A percentile compares a stretch with the other conserved stretches of the same genome.
Evolutionary conservation across 2,797 vertebrate species (phyloP).

Genomic region (Uromys caudimaculatus): DNA sequence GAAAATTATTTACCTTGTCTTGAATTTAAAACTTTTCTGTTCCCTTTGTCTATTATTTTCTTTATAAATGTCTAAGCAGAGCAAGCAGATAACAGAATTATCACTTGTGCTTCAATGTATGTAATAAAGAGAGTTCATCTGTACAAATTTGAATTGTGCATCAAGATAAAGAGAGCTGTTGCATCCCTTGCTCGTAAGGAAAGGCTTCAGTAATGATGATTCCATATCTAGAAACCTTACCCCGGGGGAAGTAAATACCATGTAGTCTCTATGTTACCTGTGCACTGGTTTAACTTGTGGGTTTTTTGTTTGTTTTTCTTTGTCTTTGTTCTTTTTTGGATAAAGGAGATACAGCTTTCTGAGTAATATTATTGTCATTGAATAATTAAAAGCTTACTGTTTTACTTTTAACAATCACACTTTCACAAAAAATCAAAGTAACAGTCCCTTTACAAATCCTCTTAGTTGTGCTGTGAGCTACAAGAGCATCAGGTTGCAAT

Average conservation of each 20-base stretch:
- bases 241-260: neutral
- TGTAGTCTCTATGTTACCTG: neutral
- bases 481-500: neutral
- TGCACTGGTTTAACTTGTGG: neutral
- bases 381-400: neutral
- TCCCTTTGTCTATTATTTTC: neutral
- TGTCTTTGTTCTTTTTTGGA: no score
- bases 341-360: neutral
- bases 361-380: neutral
- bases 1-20: neutral
- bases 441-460: neutral
- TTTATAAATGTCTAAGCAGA: neutral
- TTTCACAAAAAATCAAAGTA: neutral
- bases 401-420: slow-evolving; percentile 19
- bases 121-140: neutral
- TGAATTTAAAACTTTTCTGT: neutral
- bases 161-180: slow-evolving; percentile 36
- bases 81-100: neutral
- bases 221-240: neutral
- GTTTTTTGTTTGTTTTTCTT: neutral
- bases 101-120: neutral
- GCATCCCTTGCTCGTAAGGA: neutral
- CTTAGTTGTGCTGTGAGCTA: neutral
- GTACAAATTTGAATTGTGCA: neutral
- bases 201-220: neutral